These are phyloP conservation scores for Sinohyriopsis cumingii DNA, from an alignment of 2,888 invertebrate species.

Conservation along the genomic window DNA sequence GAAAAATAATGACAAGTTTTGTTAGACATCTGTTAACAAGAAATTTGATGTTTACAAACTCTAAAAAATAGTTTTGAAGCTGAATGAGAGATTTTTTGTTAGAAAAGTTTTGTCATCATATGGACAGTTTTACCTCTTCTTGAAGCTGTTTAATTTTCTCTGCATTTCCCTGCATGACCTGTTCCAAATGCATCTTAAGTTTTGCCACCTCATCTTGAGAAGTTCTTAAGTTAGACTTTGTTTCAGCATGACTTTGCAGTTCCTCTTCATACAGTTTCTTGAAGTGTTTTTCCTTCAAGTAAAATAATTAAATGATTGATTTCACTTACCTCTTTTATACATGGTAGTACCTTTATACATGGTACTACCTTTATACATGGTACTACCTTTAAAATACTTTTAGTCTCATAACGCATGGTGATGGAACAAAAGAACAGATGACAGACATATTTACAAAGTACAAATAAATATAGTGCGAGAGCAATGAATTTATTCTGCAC, in stretches of 20 bases:
- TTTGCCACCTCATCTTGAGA: conserved; percentile 6
- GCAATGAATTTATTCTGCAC: too few relatives aligned
- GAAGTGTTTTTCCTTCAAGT: conserved; percentile 49
- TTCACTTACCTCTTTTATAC: not conserved
- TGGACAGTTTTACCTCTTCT: not conserved
- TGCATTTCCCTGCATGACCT: conserved; percentile 5
- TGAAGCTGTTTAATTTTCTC: conserved; percentile 8
- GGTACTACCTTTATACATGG: not conserved
- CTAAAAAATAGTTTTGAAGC: too few relatives aligned
- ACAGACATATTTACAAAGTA: too few relatives aligned
- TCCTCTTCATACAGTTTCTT: conserved; percentile 49
- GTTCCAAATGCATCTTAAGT: not conserved
- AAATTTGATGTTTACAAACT: too few relatives aligned
- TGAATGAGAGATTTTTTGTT: too few relatives aligned
- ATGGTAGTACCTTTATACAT: not conserved
- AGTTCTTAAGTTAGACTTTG: conserved; percentile 34
- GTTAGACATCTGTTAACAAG: too few relatives aligned
- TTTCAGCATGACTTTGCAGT: conserved; percentile 38
- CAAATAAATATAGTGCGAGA: too few relatives aligned
- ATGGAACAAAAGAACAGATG: too few relatives aligned
- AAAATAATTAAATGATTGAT: not conserved
- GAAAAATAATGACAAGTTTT: too few relatives aligned
- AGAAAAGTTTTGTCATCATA: too few relatives aligned
- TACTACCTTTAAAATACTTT: not conserved
- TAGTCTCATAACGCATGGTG: too few relatives aligned